These are phyloP conservation scores for Pammene aurita DNA, from an alignment of 2,888 invertebrate genomes.

Conservation along the genomic window DNA sequence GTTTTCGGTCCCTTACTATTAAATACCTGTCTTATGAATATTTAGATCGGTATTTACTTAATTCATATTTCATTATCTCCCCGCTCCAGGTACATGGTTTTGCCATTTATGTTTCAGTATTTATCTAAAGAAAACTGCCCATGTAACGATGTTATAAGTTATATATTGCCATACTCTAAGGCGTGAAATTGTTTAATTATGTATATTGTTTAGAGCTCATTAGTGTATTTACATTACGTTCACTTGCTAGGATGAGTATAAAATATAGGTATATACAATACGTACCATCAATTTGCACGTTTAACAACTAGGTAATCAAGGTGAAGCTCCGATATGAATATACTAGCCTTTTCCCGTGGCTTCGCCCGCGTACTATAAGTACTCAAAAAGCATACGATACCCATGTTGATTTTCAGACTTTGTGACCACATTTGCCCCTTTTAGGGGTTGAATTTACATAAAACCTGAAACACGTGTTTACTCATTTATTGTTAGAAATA, in stretches of 20 bases:
- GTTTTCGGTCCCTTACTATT: constrained; percentile 40
- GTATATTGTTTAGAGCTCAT: background rate
- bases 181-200: background rate
- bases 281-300: too few relatives aligned
- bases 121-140: constrained; percentile 22
- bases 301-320: too few relatives aligned
- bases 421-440: too few relatives aligned
- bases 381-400: too few relatives aligned
- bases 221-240: background rate
- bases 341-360: too few relatives aligned
- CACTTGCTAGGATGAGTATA: background rate
- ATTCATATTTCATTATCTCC: constrained; percentile 40
- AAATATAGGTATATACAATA: background rate
- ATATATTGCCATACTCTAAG: background rate
- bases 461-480: too few relatives aligned
- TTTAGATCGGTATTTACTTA: constrained; percentile 42
- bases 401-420: too few relatives aligned
- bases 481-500: too few relatives aligned
- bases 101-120: constrained; percentile 35
- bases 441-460: too few relatives aligned
- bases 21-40: constrained; percentile 42
- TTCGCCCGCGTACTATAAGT: too few relatives aligned
- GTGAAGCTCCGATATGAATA: too few relatives aligned
- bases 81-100: constrained; percentile 32
- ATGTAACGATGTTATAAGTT: background rate